Base-by-base conservation (phyloP, 2,888 invertebrate genomes). In the Timandra comae region DNA sequence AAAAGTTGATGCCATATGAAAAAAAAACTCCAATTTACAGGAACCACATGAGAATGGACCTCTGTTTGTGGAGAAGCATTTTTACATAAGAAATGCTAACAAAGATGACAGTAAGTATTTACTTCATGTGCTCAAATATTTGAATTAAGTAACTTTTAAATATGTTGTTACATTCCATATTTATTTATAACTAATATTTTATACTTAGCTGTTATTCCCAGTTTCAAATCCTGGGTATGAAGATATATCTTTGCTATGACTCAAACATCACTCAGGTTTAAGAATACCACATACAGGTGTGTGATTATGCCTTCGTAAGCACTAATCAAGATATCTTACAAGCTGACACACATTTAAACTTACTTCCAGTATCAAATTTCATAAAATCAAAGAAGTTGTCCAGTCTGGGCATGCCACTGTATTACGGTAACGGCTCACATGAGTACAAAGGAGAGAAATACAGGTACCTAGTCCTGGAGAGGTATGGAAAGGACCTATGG, bases 21-120 rank as follows among this genome's bases (percentile, higher is more conserved):
- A n/a, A n/a, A n/a, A n/a, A n/a, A n/a, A n/a, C n/a, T n/a, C n/a
- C 19, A 30, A 9, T 2, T 32, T 35, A 12, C 56, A 95, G 94
- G 97, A 98, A 81, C 97, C 97, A 6, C 91, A 92, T 69, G 91
- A 88, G 39, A 98, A 97, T 88, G 98, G 98, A 0, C 98, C 98
- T 0, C 78, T 99, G 1, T 99, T 96, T 86, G 95, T 95, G 28
- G 98, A 98, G 82, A 93, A 94, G 84, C 92, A 96, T 79, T 97
- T 97, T 72, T 98, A 94, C 62, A 89, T 92, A 71, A 88, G 91
- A 49, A 91, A 91, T 74, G 91, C 90, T 1, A 93, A 91, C 59
- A 73, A 87, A 49, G 89, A 88, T 41, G 91, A 93, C 43, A 89
- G 93, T 91, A 82, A 88, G 87, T 86, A 30, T 6, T 26, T 13